A percentile compares a stretch with the other conserved stretches of the same genome.
Conservation (phyloP, 1,140 invertebrate species). For the Prorops nasuta region DNA sequence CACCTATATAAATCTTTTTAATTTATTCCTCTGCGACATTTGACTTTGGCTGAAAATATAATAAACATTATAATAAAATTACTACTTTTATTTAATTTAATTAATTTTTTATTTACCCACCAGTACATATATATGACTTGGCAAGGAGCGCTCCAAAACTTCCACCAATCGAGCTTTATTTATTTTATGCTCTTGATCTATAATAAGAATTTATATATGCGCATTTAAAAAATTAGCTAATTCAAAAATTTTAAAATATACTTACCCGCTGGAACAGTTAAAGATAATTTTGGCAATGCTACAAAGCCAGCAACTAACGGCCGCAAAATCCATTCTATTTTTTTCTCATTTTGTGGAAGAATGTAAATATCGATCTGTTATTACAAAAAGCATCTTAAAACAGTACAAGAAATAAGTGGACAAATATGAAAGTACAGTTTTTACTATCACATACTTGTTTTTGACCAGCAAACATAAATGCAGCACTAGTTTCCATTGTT, state of each 20-base stretch:
- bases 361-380: slow-evolving; percentile 60
- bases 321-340: slow-evolving; percentile 62
- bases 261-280: slow-evolving; percentile 49
- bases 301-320: slow-evolving; percentile 64
- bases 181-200: slow-evolving; percentile 51
- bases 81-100: too few relatives aligned
- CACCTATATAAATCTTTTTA: neutral
- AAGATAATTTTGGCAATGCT: slow-evolving; percentile 58
- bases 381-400: slow-evolving; percentile 11
- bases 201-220: neutral
- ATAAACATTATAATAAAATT: slow-evolving; percentile 1
- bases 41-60: slow-evolving; percentile 42
- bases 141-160: slow-evolving; percentile 61
- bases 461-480: slow-evolving; percentile 88
- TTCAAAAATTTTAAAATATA: slow-evolving; percentile 23
- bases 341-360: slow-evolving; percentile 58
- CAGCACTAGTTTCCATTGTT: slow-evolving; percentile 77
- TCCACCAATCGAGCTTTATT: slow-evolving; percentile 52
- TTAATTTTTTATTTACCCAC: too few relatives aligned
- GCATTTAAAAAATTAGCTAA: neutral
- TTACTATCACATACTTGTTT: slow-evolving; percentile 78
- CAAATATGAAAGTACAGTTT: too few relatives aligned
- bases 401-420: neutral
- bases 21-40: slow-evolving; percentile 33
- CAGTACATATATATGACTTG: slow-evolving; percentile 66